phyloP scores from a whole-genome alignment of 2,888 invertebrate genomes.

The Netelia inedita region DNA sequence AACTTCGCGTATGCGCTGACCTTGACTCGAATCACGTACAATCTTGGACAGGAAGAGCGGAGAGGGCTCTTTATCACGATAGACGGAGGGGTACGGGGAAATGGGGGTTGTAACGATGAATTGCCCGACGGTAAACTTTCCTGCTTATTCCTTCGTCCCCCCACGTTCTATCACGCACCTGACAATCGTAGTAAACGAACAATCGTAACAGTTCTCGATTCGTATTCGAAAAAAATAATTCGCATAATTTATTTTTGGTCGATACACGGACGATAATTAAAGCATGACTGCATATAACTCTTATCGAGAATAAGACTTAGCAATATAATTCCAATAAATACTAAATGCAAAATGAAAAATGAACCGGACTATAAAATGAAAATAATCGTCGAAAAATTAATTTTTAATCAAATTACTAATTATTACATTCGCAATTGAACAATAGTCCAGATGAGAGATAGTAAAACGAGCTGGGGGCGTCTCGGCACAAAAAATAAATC shows the following conservation, averaged over 20 bases:
- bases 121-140: slow-evolving; percentile 43
- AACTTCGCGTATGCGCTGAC: slow-evolving; percentile 55
- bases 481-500: background rate
- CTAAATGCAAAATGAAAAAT: background rate
- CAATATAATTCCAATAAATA: background rate
- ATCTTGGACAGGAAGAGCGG: slow-evolving; percentile 6
- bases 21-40: slow-evolving; percentile 61
- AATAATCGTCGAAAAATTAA: background rate
- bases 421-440: background rate
- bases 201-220: too few species aligned
- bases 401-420: too few species aligned
- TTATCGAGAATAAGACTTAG: background rate
- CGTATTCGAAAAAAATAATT: too few species aligned
- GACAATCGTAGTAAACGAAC: background rate
- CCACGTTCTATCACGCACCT: background rate
- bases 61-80: background rate
- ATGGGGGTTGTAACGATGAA: slow-evolving; percentile 55
- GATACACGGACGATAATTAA: too few species aligned
- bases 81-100: background rate
- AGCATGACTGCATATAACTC: background rate
- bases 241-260: too few species aligned
- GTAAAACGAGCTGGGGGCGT: background rate
- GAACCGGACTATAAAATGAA: background rate
- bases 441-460: background rate
- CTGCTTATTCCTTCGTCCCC: slow-evolving; percentile 5